Base-by-base conservation (phyloP, 2,888 invertebrate genomes). In the Euplagia quadripunctaria region DNA sequence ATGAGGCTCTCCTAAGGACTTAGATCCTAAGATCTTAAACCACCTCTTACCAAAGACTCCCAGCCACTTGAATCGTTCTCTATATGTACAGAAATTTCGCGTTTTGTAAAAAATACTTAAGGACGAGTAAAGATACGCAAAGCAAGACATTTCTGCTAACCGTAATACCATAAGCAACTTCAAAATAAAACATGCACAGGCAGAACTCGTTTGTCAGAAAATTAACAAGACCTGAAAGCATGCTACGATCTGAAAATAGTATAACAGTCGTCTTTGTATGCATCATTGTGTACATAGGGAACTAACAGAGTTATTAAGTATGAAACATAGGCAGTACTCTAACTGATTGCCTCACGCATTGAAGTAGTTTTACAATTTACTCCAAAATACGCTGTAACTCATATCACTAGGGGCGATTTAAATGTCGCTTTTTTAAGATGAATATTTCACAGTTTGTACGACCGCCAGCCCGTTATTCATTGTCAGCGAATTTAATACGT, bases 391-490 rank as follows among this genome's bases (percentile, higher is more conserved):
- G 89, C 87, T 87, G 91, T 92, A 90, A 92, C 91, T 94, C 93
- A 94, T 93, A 93, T 93, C 91, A 93, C 92, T 86, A 83, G 90
- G 94, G 94, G 94, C 90, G 91, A 87, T 92, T 93, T 92, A 93
- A 93, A 93, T 89, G 91, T 88, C 91, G 88, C 90, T 91, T 93
- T 94, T 93, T 92, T 90, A 91, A 92, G 91, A 93, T 91, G 90
- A 92, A 93, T 91, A 90, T 91, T 93, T 93, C 88, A 89, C 89
- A 87, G 87, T 88, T 83, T 81, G 81, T 80, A 79, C 80, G 80
- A 80, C 78, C 81, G 85, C 82, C 82, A 86, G 68, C 64, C 83
- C 85, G 89, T 94, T 90, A 92, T 82, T 94, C 92, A 94, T 93
- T 91, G 92, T 89, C 91, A 89, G 89, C 84, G 90, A 92, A 92